phyloP scores from a whole-genome alignment of 23 tunicate genomes.

The Botrylloides violaceus region DNA sequence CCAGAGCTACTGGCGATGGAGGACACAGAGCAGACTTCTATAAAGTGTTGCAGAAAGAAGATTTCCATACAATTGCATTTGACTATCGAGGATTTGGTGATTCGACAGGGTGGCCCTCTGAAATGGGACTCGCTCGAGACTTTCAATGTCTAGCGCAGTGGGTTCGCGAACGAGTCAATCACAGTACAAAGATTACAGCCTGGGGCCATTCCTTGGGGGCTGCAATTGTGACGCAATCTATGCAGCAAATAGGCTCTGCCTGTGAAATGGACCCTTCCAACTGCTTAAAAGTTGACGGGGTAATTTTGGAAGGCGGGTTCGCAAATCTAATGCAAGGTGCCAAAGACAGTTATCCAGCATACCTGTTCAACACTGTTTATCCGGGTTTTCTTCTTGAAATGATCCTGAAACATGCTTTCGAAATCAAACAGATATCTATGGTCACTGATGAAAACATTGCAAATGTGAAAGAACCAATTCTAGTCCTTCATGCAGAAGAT shows the following conservation, averaged over 20 bases:
- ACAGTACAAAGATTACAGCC: constrained; percentile 28
- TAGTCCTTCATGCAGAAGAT: constrained; percentile 79
- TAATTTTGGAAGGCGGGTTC: constrained; percentile 70
- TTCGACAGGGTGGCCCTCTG: constrained; percentile 60
- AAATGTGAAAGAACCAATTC: constrained; percentile 22
- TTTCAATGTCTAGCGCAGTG: constrained; percentile 34
- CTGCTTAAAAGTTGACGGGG: constrained; percentile 25
- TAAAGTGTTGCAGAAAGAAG: constrained; percentile 13
- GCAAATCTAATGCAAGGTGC: constrained; percentile 37
- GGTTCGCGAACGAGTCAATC: constrained; percentile 20
- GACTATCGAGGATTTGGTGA: constrained; percentile 93
- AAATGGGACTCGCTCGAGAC: constrained; percentile 56
- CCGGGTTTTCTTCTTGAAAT: constrained; percentile 5
- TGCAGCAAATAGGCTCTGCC: not conserved
- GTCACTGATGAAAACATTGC: constrained; percentile 13
- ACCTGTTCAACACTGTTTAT: constrained; percentile 31
- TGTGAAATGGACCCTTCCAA: not conserved
- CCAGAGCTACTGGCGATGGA: constrained; percentile 39
- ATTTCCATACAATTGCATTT: constrained; percentile 64
- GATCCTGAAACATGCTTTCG: constrained; percentile 30
- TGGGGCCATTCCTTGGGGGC: constrained; percentile 93
- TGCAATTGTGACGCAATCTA: constrained; percentile 53
- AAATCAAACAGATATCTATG: constrained; percentile 17
- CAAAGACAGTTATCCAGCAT: constrained; percentile 41
- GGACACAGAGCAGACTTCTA: constrained; percentile 40